Base-by-base conservation (phyloP, 1,140 invertebrate species). In the Caenorhabditis latens region DNA sequence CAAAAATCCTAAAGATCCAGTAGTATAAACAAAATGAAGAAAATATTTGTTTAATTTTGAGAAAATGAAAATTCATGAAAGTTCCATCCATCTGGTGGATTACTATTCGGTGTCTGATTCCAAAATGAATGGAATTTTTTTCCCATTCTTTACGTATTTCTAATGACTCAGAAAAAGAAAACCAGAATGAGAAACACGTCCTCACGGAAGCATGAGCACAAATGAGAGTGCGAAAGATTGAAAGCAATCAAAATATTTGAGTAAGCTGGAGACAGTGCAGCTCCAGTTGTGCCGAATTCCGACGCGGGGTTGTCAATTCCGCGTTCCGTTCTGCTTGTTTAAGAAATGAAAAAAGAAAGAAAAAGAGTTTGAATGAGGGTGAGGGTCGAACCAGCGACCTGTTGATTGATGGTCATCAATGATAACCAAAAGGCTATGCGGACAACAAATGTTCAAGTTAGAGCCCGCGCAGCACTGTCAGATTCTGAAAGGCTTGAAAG, bases 171-270 rank as follows among this genome's bases (percentile, higher is more conserved):
- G 8, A 24, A 7, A 40, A 4, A 43, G 65, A 71, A 71, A 71
- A 71, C 65, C 19, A 46, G 65, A 71, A 43, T 19, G 9, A 43
- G 4, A 16, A 5, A 79, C 46, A 50, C 71, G 71, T 79, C 71
- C 48, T 75, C n/a, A 79, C 71, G 71, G 71, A 50, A 50, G n/a
- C 5, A 21, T 13, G 46, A 21, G 40, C 4, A 50, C 40, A n/a
- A 46, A 46, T n/a, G 43, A 19, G 67, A 11, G 67, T 8, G 9
- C 8, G 71, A 79, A 50, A 21, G 46, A 21, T 48, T 50, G 71
- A 50, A 79, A 50, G 46, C 46, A 79, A 50, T 79, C 71, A 79
- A 79, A 79, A 79, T 79, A 79, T 79, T 79, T 79, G 71, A 48
- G 21, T 42, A 71, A 14, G 65, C 42, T 71, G 11, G 21, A 24